Base-by-base conservation (phyloP, 2,888 invertebrate species). In the Plagodis dolabraria region DNA sequence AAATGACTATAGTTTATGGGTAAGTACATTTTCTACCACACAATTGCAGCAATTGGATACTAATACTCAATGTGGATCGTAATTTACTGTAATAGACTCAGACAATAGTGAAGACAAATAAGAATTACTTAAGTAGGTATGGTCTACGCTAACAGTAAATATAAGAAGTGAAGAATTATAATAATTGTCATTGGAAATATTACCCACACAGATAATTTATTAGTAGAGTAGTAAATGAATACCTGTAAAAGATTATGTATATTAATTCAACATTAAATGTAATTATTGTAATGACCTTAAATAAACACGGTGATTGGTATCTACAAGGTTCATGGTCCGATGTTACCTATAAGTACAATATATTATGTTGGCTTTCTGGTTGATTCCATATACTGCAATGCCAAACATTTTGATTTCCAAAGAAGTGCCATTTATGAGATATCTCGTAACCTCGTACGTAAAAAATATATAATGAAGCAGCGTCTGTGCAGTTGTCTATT, bases 21-120 rank as follows among this genome's bases (percentile, higher is more conserved):
- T 65, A 64, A 60, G 72, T 83, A 84, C 77, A 79, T 79, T 65
- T 71, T 82, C 87, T 88, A 87, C 85, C 78, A 85, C 82, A 85
- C 80, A 85, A 81, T 79, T 82, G 81, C 79, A 86, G 77, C 80
- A 82, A 83, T 82, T 81, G 76, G 71, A 80, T 71, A 74, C 82
- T 85, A 88, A 82, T 77, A 77, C 60, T 80, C 66, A 70, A 73
- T 70, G 68, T 82, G 82, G 72, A 70, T 81, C 63, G 64, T 77
- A 77, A 79, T 76, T 69, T 76, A 82, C 72, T 66, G 70, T 76
- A 79, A 74, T 70, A 81, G 68, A 80, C 71, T 75, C 74, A 80
- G 78, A 83, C 70, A 81, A 79, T 70, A 80, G 84, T 87, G 82
- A 79, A 79, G 75, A 70, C 82, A 82, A 80, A 82, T 71, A 84